Conservation (phyloP, 2,888 invertebrate species). For the Tuberolachnus salignus region DNA sequence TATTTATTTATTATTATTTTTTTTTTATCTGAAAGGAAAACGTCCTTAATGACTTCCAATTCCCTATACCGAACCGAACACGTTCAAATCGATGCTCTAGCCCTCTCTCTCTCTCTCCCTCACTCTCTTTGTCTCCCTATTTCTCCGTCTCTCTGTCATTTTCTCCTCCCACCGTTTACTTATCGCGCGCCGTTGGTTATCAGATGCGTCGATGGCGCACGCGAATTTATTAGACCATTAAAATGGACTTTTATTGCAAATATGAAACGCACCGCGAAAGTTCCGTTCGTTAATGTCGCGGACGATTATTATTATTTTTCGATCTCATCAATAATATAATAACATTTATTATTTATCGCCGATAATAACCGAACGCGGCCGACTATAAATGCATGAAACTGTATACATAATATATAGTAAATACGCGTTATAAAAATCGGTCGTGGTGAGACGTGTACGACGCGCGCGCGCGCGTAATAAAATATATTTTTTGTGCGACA, state of each 20-base stretch:
- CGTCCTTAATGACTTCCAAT: conserved; percentile 35
- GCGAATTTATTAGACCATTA: conserved; percentile 55
- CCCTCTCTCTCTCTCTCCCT: background rate
- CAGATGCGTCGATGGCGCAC: conserved; percentile 45
- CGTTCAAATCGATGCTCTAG: conserved; percentile 32
- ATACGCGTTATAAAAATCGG: conserved; percentile 16
- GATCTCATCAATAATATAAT: no score
- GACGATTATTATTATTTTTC: conserved; percentile 26
- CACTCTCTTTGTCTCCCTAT: conserved; percentile 9
- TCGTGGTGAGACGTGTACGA: background rate
- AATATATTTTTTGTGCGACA: conserved; percentile 19
- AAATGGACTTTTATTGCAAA: conserved; percentile 48
- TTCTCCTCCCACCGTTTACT: conserved; percentile 35
- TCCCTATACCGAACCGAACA: background rate
- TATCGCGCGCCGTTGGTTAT: conserved; percentile 45
- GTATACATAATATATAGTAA: background rate
- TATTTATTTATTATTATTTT: conserved; percentile 22
- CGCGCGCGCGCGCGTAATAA: background rate
- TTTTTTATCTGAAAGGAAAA: conserved; percentile 19
- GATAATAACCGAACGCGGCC: conserved; percentile 7
- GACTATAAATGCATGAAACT: no score
- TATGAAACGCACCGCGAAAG: conserved; percentile 41
- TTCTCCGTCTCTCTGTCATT: conserved; percentile 1
- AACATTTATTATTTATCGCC: no score
- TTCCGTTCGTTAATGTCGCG: conserved; percentile 40